Conservation (phyloP, 35 echinoderm and acorn worm genomes). For the Diadema setosum region DNA sequence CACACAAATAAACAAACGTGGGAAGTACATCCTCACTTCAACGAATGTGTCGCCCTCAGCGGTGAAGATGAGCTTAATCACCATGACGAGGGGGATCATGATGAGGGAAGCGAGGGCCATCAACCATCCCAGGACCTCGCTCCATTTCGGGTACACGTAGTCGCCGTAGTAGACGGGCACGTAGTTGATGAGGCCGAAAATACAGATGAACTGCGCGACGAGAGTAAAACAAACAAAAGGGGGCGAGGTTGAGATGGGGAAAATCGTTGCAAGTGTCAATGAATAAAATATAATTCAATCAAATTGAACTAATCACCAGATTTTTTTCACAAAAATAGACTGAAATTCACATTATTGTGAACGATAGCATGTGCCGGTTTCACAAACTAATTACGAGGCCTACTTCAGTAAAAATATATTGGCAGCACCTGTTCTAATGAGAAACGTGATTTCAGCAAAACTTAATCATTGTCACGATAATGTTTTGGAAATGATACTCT, state of each 20-base stretch:
- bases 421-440: too few relatives aligned
- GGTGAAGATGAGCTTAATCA: slow-evolving; percentile 23
- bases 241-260: neutral
- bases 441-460: too few relatives aligned
- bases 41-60: slow-evolving; percentile 46
- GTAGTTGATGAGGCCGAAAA: slow-evolving; percentile 72
- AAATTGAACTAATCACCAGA: too few relatives aligned
- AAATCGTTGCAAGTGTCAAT: neutral
- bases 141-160: slow-evolving; percentile 75
- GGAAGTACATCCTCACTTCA: slow-evolving; percentile 33
- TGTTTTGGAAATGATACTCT: too few relatives aligned
- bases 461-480: too few relatives aligned
- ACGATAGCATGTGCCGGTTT: too few relatives aligned
- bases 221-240: neutral
- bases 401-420: too few relatives aligned
- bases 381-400: too few relatives aligned
- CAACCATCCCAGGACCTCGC: slow-evolving; percentile 78
- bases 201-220: slow-evolving; percentile 58
- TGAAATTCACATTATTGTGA: too few relatives aligned
- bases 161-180: slow-evolving; percentile 71
- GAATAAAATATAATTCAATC: neutral
- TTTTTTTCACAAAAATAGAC: too few relatives aligned
- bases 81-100: slow-evolving; percentile 71
- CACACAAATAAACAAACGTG: neutral
- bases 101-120: slow-evolving; percentile 44